phyloP scores from a whole-genome alignment of 2,113 vertebrate genomes.

The Hydropotes inermis region DNA sequence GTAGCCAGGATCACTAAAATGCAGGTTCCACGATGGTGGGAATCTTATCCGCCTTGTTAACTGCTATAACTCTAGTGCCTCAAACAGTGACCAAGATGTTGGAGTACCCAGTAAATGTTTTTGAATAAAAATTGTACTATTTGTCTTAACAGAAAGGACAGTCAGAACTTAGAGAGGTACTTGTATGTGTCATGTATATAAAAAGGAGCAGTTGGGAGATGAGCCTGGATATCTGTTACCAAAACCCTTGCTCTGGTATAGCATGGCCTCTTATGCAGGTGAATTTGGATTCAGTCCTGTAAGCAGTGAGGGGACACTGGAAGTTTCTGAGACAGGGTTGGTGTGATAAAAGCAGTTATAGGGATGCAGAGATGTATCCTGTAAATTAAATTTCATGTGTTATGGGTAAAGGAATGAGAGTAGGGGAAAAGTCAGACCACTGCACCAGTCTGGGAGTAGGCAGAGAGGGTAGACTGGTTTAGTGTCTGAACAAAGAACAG shows the following conservation, averaged over 20 bases:
- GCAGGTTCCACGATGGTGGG: background rate
- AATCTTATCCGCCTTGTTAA: background rate
- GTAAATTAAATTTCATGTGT: background rate
- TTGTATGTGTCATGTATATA: too few relatives aligned
- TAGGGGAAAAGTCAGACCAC: background rate
- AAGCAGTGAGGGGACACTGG: background rate
- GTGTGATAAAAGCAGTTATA: background rate
- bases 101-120: background rate
- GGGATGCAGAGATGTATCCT: background rate
- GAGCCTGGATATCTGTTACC: background rate
- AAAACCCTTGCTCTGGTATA: accelerated
- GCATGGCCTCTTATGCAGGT: too few relatives aligned
- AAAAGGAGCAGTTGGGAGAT: background rate
- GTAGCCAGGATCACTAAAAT: background rate
- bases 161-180: background rate
- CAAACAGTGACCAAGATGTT: background rate
- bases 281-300: background rate
- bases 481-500: background rate
- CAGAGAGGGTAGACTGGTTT: background rate
- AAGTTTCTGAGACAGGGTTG: background rate
- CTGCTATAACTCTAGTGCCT: background rate
- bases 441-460: background rate
- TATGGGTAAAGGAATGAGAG: background rate
- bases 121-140: background rate
- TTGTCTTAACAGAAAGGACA: background rate